phyloP scores from a whole-genome alignment of 1,140 invertebrate genomes.

The Lepidurus couesii region DNA sequence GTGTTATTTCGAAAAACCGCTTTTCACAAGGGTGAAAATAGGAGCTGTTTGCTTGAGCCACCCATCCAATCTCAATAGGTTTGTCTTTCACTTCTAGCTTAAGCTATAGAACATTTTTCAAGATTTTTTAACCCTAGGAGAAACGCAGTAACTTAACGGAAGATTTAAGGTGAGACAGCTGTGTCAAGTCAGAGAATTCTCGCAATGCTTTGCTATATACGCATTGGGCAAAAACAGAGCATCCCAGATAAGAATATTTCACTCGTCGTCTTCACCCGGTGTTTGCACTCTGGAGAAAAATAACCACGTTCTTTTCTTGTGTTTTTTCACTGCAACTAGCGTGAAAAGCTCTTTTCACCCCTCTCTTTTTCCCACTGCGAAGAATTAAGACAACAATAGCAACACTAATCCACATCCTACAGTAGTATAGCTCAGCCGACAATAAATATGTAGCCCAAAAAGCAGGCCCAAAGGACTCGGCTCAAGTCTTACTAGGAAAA shows the following conservation, averaged over 20 bases:
- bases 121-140: not conserved
- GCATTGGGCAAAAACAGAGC: not conserved
- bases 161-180: slow-evolving; percentile 15
- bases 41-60: not conserved
- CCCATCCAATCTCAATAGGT: slow-evolving; percentile 5
- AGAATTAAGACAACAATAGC: slow-evolving; percentile 19
- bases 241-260: slow-evolving; percentile 4
- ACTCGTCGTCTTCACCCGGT: not conserved
- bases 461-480: not conserved
- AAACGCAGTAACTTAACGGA: not conserved
- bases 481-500: not conserved
- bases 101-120: not conserved
- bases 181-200: slow-evolving; percentile 15
- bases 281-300: not conserved
- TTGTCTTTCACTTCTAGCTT: not conserved
- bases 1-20: not conserved
- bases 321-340: not conserved
- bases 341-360: not conserved
- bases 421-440: not conserved
- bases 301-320: not conserved
- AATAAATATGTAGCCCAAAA: not conserved
- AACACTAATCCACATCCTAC: not conserved
- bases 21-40: not conserved
- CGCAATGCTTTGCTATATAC: not conserved
- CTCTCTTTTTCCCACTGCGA: not conserved